Evolutionary conservation across 2,113 vertebrate species (phyloP), one percentile per base, ranked within the genome.

Genomic region (Platycercus adscitus): DNA sequence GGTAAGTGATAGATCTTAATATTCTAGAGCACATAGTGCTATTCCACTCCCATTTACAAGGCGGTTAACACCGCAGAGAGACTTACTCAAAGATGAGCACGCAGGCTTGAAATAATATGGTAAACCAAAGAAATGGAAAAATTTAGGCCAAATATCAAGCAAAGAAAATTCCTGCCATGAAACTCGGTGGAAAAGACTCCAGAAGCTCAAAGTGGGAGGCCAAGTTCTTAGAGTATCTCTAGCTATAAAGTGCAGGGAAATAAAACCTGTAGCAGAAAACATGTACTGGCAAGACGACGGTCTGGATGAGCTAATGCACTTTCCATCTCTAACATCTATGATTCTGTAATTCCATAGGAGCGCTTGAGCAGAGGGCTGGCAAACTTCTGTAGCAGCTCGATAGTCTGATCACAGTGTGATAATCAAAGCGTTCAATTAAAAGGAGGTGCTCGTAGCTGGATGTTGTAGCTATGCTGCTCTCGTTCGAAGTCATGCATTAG

Each of bases 241-340:
- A 94, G 26, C 75, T 79, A 89, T 86, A 58, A 88, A 86, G 53
- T 17, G 0, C 53, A 77, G 31, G 29, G 17, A 6, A 7, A 7
- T 8, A 25, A 58, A 25, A 60, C 63, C 69, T 1, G 1, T 19
- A 86, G 82, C 71, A 94, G 71, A 47, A 82, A 91, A 93, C 95
- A 71, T 86, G 91, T 86, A 58, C 93, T 94, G 91, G 85, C 96
- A 95, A 55, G 95, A 89, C 0, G 2, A 64, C 0, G 23, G 69
- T 58, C 89, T 28, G 72, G 89, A 85, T 97, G 96, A 96, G 91
- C 91, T 96, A 81, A 96, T 86, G 82, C 79, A 78, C 91, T 88
- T 96, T 96, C 93, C 91, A 97, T 93, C 94, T 95, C 91, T 70
- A 89, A 41, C 64, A 89, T 91, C 93, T 90, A 37, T 88, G 88